Evolutionary conservation across 2,888 invertebrate species (phyloP).

Genomic region (Spisula subtruncata): DNA sequence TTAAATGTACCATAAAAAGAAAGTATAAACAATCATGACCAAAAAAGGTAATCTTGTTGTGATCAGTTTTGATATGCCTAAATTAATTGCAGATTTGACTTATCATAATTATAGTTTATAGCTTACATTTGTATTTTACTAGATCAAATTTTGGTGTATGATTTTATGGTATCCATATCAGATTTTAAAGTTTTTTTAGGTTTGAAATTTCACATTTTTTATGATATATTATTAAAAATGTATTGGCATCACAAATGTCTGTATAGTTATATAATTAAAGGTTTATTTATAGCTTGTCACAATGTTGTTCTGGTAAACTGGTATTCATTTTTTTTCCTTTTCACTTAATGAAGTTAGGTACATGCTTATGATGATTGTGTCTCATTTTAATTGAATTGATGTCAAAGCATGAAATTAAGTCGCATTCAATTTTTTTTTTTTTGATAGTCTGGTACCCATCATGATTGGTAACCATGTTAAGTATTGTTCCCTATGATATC

Average conservation of each 20-base stretch:
- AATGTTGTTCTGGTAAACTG: background rate
- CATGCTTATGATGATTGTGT: background rate
- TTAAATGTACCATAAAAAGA: too few relatives aligned
- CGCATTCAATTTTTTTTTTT: background rate
- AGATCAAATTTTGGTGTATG: background rate
- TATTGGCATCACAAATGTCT: background rate
- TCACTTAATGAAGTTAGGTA: background rate
- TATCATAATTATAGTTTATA: background rate
- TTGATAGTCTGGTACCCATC: background rate
- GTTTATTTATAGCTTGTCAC: background rate
- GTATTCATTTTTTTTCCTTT: background rate
- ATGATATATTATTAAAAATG: background rate
- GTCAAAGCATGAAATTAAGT: background rate
- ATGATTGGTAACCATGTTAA: background rate
- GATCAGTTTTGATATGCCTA: conserved; percentile 6
- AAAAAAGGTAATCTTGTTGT: background rate
- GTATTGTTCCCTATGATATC: conserved; percentile 51
- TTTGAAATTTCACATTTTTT: background rate
- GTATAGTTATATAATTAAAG: background rate
- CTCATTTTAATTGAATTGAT: background rate
- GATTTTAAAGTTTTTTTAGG: background rate
- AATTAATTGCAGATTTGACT: too few relatives aligned
- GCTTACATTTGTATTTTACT: background rate
- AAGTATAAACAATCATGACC: background rate
- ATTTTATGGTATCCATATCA: background rate